phyloP scores from a whole-genome alignment of 2,113 vertebrate species.

The Tachuris rubrigastra region DNA sequence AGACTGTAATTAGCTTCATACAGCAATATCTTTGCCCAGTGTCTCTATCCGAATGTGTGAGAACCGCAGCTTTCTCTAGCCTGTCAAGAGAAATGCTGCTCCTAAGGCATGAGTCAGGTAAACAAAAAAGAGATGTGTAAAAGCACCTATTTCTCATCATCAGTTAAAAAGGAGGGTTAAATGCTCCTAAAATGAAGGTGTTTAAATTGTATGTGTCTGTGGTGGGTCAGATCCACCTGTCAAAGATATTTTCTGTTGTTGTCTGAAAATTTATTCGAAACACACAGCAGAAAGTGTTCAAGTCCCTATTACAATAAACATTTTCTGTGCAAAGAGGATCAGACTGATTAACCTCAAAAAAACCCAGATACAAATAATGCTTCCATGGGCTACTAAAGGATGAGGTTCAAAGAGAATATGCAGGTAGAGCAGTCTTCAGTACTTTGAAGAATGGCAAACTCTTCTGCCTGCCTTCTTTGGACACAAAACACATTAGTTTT shows the following conservation, averaged over 20 bases:
- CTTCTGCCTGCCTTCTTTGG: background rate
- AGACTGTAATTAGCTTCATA: background rate
- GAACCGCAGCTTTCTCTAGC: background rate
- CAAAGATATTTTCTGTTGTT: background rate
- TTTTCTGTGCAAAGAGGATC: background rate
- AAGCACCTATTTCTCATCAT: background rate
- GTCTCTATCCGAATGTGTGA: background rate
- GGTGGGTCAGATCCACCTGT: background rate
- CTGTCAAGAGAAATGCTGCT: background rate
- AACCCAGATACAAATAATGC: background rate
- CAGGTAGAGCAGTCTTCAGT: background rate
- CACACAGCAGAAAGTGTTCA: background rate
- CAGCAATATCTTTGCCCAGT: background rate
- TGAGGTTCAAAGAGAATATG: background rate
- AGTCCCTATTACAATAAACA: background rate
- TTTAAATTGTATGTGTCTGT: background rate
- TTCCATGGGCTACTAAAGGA: background rate
- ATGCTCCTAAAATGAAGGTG: background rate
- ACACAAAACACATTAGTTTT: background rate
- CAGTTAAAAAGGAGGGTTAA: background rate
- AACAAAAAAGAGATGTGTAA: background rate
- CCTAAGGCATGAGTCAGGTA: background rate
- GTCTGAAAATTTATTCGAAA: background rate
- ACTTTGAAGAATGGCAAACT: background rate
- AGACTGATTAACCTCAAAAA: background rate